Base-by-base conservation (phyloP, 2,113 vertebrate genomes). In the Willisornis vidua region DNA sequence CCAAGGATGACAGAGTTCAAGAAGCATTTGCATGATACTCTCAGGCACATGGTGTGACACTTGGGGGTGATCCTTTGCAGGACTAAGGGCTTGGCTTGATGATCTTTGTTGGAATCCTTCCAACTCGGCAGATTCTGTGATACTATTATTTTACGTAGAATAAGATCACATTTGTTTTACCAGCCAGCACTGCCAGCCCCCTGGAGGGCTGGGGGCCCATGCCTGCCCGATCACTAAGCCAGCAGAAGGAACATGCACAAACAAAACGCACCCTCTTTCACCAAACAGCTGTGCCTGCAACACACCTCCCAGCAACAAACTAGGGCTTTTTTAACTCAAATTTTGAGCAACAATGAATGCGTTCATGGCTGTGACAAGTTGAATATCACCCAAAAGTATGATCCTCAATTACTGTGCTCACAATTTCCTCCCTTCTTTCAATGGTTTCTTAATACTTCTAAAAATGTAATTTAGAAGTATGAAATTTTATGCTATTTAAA, bases 161-260 rank as follows among this genome's bases (percentile, higher is more conserved):
- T 15, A 87, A 68, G 22, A 81, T 29, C 17, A 7, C 35, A n/a
- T 29, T 61, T 89, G 25, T 86, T 87, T 55, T 31, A 37, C 5
- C 63, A 91, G 73, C 13, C 52, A 37, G 57, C 16, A 13, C 6
- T 54, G 39, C 9, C 43, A 20, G 25, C 24, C 45, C 45, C 24
- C 31, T 0, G 0, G 6, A 23, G 29, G 39, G 11, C 20, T 1
- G 2, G 18, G 18, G 54, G 41, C 6, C 80, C 1, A 1, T 48
- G 52, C 76, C 58, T 12, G 4, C 22, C 0, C 1, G 33, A 46
- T 70, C 4, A 2, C 55, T n/a, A n/a, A 63, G 45, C 24, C 0
- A 0, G 77, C 58, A 93, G 54, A 87, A 89, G 41, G 62, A 76
- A 35, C 23, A 29, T 0, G 1, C 35, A 77, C 63, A 68, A 81